Conservation (phyloP, 2,797 vertebrate genomes). For the Hydrocynus forskahlii region DNA sequence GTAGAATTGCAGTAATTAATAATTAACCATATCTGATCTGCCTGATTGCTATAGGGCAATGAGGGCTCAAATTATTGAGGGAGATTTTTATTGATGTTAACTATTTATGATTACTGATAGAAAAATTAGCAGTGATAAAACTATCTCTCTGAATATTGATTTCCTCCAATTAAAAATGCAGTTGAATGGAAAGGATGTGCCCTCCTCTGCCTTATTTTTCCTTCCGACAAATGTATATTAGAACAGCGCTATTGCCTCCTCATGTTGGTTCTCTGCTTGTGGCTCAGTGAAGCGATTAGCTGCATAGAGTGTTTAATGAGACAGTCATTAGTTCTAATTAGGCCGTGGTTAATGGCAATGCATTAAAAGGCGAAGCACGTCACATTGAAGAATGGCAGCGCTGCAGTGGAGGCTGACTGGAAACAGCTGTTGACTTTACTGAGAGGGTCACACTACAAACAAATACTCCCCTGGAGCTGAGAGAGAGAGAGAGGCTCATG, state of each 20-base stretch:
- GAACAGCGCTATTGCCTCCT: slow-evolving; percentile 35
- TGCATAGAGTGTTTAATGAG: slow-evolving; percentile 80
- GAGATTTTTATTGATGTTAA: slow-evolving; percentile 80
- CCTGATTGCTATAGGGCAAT: slow-evolving; percentile 89
- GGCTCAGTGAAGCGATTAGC: slow-evolving; percentile 81
- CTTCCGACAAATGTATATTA: slow-evolving; percentile 59
- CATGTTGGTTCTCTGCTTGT: slow-evolving; percentile 59
- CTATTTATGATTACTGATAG: slow-evolving; percentile 93
- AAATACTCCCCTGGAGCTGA: slow-evolving; percentile 67
- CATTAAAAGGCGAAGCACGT: slow-evolving; percentile 80
- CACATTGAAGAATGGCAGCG: slow-evolving; percentile 70
- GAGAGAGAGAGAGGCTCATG: slow-evolving; percentile 5
- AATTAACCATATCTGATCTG: slow-evolving; percentile 95
- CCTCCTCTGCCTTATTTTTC: slow-evolving; percentile 62
- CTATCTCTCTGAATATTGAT: slow-evolving; percentile 92
- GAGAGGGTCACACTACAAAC: slow-evolving; percentile 69
- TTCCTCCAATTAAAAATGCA: slow-evolving; percentile 93
- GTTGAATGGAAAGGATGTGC: slow-evolving; percentile 73
- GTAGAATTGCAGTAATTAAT: slow-evolving; percentile 75
- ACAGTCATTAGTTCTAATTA: slow-evolving; percentile 94
- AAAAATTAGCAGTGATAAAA: slow-evolving; percentile 86
- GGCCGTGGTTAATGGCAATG: slow-evolving; percentile 86
- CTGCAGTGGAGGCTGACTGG: slow-evolving; percentile 59
- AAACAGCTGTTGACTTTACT: slow-evolving; percentile 76
- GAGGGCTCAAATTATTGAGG: slow-evolving; percentile 82